Base-by-base conservation (phyloP, 2,888 invertebrate species). In the Luffia ferchaultella region DNA sequence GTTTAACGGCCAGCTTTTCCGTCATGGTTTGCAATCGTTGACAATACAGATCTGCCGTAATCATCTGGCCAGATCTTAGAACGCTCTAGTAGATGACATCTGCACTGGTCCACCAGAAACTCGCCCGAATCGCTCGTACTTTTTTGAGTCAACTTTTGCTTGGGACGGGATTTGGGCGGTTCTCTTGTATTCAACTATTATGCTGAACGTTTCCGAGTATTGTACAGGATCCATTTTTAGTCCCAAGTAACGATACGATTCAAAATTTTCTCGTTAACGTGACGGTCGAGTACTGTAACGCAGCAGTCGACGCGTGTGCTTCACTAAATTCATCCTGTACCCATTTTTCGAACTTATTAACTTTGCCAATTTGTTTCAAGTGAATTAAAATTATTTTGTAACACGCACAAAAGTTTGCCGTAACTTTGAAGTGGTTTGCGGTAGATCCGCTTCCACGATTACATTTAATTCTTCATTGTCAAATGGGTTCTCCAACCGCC, bases 361-460 rank as follows among this genome's bases (percentile, higher is more conserved):
- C 42, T 41, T 50, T 50, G 30, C 41, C 45, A 45, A 30, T 45
- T 45, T 50, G 30, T 50, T 45, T 45, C 17, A 18, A 45, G 45
- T 45, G 30, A 47, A 43, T 20, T 40, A 20, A 42, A 30, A 46
- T 46, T 18, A 46, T 48, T 54, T 47, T 45, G 42, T 56, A 56
- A 57, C 54, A 57, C 0, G 56, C 55, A 49, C 52, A 56, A 52
- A 20, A 57, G 53, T 51, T 54, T 58, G 55, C 52, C 12, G 54
- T 57, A 58, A 46, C 51, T 59, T 53, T 41, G 57, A 52, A 18
- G 55, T 59, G 50, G 47, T 56, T 59, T 58, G 55, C 30, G 54
- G 55, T 56, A 50, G 53, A 54, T 57, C 52, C 48, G 53, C 19
- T 19, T 20, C 16, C 46, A 20, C 9, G 17, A 19, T 46, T 20